Evolutionary conservation across 1,140 invertebrate genomes (phyloP).

Genomic region (Drosophila orosa): DNA sequence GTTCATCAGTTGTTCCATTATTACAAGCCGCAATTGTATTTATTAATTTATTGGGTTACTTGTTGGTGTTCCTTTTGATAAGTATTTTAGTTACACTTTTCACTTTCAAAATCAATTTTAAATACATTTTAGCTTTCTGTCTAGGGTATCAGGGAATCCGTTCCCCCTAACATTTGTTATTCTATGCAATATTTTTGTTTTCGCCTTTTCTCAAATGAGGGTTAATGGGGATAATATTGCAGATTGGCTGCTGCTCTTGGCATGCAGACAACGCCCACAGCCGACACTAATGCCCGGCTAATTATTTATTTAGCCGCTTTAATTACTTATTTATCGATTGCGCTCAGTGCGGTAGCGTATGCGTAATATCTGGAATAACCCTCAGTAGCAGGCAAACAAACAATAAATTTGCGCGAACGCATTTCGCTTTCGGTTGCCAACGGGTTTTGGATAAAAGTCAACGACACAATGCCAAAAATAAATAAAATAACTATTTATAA

Average conservation of each 20-base stretch:
- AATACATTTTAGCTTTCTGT: background rate
- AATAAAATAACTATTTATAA: conserved; percentile 47
- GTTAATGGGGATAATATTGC: conserved; percentile 44
- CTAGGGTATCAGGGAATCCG: conserved; percentile 14
- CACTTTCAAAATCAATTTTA: too few species aligned
- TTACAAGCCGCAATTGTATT: too few species aligned
- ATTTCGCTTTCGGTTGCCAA: conserved; percentile 28
- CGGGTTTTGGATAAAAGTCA: conserved; percentile 50
- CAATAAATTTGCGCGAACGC: conserved; percentile 22
- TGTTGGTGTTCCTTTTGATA: too few species aligned
- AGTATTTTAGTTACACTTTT: too few species aligned
- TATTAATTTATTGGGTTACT: too few species aligned
- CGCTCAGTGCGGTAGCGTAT: conserved; percentile 57
- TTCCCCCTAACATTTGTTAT: background rate
- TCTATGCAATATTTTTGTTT: conserved; percentile 7
- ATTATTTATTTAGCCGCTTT: conserved; percentile 76
- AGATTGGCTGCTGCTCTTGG: conserved; percentile 34
- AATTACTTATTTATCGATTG: conserved; percentile 73
- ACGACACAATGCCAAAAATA: conserved; percentile 55
- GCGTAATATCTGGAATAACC: conserved; percentile 44
- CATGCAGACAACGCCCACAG: conserved; percentile 44
- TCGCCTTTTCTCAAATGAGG: conserved; percentile 1
- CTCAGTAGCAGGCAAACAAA: conserved; percentile 13
- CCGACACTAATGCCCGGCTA: conserved; percentile 44
- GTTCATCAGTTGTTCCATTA: too few species aligned